phyloP scores from a whole-genome alignment of 2,888 invertebrate genomes.

The Ectemnius continuus region DNA sequence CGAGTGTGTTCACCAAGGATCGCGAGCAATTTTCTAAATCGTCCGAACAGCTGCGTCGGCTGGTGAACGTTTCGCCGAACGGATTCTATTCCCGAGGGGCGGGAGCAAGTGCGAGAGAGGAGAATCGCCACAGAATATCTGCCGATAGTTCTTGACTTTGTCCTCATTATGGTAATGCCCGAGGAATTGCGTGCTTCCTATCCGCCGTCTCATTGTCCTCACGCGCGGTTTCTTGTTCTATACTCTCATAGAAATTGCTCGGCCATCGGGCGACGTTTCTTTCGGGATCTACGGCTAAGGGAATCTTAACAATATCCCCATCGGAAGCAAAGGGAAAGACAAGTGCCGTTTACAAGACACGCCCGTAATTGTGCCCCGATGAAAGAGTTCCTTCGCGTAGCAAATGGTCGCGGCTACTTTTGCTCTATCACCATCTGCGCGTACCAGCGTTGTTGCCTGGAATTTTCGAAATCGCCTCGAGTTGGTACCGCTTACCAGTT shows the following conservation, averaged over 20 bases:
- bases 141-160: constrained; percentile 28
- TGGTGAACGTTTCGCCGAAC: constrained; percentile 21
- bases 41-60: constrained; percentile 60
- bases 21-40: constrained; percentile 69
- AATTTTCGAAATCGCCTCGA: neutral
- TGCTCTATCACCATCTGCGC: neutral
- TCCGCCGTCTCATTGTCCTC: neutral
- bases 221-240: constrained; percentile 17
- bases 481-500: neutral
- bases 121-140: neutral
- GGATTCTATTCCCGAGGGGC: constrained; percentile 9
- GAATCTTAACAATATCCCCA: neutral
- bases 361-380: neutral
- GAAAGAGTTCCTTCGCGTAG: constrained; percentile 5
- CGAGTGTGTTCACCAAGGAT: constrained; percentile 17
- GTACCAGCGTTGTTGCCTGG: neutral
- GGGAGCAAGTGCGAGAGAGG: constrained; percentile 30
- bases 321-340: neutral
- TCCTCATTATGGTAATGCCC: constrained; percentile 38
- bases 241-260: constrained; percentile 3
- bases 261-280: too few relatives aligned
- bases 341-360: neutral
- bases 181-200: constrained; percentile 25
- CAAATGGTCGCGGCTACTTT: constrained; percentile 9
- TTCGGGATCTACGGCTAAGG: too few relatives aligned